Evolutionary conservation across 2,888 invertebrate species (phyloP).

Genomic region (Reticulitermes lucifugus): DNA sequence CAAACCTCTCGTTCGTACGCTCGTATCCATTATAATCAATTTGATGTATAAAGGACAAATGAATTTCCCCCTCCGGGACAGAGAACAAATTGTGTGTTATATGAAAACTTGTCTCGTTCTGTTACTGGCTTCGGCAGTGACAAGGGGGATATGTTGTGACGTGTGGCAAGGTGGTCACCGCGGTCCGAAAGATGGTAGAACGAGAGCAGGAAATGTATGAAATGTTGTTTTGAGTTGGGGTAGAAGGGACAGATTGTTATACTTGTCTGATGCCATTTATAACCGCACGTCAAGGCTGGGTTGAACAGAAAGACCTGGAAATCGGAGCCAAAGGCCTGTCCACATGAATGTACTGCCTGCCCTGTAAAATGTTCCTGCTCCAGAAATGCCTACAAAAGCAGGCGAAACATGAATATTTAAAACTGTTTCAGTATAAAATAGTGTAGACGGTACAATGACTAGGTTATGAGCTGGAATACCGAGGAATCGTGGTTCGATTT

Average conservation of each 20-base stretch:
- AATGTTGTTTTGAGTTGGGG: not conserved
- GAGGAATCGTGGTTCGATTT: no score
- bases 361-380: no score
- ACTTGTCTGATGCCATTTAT: constrained; percentile 50
- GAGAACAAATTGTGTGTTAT: constrained; percentile 21
- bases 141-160: constrained; percentile 21
- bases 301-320: not conserved
- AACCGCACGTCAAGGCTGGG: constrained; percentile 41
- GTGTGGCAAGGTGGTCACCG: not conserved
- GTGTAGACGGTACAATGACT: no score
- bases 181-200: constrained; percentile 21
- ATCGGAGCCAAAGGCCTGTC: no score
- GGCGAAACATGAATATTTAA: no score
- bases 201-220: constrained; percentile 19
- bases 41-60: constrained; percentile 21
- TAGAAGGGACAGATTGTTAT: constrained; percentile 24
- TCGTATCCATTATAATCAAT: constrained; percentile 21
- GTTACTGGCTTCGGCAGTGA: not conserved
- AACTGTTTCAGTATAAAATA: no score
- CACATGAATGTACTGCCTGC: no score
- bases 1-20: not conserved
- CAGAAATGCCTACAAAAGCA: no score
- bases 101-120: constrained; percentile 4
- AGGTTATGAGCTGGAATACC: no score
- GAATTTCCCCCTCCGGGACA: constrained; percentile 12